A percentile compares a stretch with the other conserved stretches of the same genome.
These are phyloP conservation scores for Trididemnum clinides DNA, from an alignment of 23 tunicate species.

Conservation along the genomic window DNA sequence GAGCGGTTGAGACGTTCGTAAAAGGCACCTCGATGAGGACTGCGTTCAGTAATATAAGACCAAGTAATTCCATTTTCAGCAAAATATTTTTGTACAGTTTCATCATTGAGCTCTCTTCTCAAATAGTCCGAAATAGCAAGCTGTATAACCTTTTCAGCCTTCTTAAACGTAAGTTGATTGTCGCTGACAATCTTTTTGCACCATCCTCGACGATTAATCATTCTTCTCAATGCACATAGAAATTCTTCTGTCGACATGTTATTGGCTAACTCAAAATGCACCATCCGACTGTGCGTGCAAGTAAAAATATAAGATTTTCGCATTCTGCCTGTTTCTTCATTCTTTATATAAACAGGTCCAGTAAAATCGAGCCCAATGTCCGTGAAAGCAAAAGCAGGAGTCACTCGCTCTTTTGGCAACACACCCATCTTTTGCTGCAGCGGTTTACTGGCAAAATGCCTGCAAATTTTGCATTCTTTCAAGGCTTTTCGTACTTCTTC, in stretches of 20 bases:
- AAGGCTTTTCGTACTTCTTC: background rate
- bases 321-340: background rate
- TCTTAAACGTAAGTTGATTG: constrained; percentile 5
- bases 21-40: constrained; percentile 5
- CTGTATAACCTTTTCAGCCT: background rate
- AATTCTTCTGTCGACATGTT: constrained; percentile 3
- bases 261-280: constrained; percentile 11
- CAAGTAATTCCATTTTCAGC: constrained; percentile 3
- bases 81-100: background rate
- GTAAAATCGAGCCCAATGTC: background rate
- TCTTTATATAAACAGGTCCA: constrained; percentile 7
- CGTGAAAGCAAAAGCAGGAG: background rate
- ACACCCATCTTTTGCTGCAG: background rate
- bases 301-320: constrained; percentile 8
- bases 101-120: background rate
- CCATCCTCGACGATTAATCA: constrained; percentile 2
- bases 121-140: constrained; percentile 9
- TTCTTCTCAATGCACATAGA: background rate
- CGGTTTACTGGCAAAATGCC: background rate
- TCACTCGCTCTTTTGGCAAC: background rate
- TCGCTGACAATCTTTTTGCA: background rate
- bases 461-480: background rate
- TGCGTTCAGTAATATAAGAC: constrained; percentile 1
- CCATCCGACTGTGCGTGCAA: background rate
- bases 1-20: background rate